phyloP scores from a whole-genome alignment of 1,140 invertebrate genomes.

The Popillia japonica region DNA sequence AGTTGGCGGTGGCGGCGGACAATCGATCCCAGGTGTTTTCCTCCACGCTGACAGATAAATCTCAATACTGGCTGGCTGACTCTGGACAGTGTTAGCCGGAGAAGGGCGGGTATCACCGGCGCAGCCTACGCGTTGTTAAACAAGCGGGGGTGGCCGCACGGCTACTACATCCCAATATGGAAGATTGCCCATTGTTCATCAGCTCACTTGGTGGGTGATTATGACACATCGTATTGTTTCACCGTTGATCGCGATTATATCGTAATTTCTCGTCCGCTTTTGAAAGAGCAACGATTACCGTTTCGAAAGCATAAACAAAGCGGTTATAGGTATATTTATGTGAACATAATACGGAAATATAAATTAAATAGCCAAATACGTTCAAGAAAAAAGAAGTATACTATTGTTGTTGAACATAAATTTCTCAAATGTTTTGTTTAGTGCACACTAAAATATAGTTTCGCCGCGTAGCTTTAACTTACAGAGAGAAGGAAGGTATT shows the following conservation, averaged over 20 bases:
- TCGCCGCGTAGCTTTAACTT: too few relatives aligned
- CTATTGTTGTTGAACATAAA: too few relatives aligned
- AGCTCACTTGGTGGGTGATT: slow-evolving; percentile 34
- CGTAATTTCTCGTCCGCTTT: slow-evolving; percentile 8
- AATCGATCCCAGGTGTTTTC: slow-evolving; percentile 37
- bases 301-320: neutral
- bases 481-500: too few relatives aligned
- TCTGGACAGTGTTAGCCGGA: slow-evolving; percentile 26
- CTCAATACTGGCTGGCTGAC: neutral
- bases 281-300: neutral
- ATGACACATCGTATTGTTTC: slow-evolving; percentile 39
- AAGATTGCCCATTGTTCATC: slow-evolving; percentile 36
- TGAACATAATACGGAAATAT: neutral
- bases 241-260: slow-evolving; percentile 27
- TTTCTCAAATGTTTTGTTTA: too few relatives aligned
- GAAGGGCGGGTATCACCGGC: slow-evolving; percentile 28
- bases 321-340: neutral
- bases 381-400: too few relatives aligned
- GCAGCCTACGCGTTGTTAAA: slow-evolving; percentile 32
- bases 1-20: slow-evolving; percentile 14
- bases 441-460: too few relatives aligned
- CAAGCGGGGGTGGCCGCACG: neutral
- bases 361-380: too few relatives aligned
- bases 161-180: slow-evolving; percentile 36
- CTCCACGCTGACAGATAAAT: slow-evolving; percentile 33